Evolutionary conservation across 2,113 vertebrate genomes (phyloP).

Genomic region (Hippocampus comes): DNA sequence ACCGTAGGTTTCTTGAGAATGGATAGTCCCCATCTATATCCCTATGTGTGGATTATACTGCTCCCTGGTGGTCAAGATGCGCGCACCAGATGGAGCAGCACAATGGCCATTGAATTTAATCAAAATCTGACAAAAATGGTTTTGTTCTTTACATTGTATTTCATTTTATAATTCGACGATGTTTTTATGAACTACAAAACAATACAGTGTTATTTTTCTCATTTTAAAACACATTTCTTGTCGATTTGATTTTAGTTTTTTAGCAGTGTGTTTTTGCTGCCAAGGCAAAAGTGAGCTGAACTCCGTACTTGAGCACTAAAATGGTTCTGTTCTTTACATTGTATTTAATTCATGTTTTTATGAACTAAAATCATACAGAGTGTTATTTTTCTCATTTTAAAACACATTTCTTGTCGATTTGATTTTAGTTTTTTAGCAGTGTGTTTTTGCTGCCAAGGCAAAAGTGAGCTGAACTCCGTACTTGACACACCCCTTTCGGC

Average conservation of each 20-base stretch:
- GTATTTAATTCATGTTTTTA: background rate
- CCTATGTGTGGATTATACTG: too few species aligned
- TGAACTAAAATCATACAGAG: background rate
- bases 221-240: background rate
- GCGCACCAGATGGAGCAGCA: too few species aligned
- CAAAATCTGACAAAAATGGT: too few species aligned
- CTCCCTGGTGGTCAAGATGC: too few species aligned
- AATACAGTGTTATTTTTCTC: background rate
- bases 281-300: conserved; percentile 15
- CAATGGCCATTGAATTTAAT: too few species aligned
- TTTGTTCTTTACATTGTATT: too few species aligned
- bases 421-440: background rate
- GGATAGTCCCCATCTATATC: too few species aligned
- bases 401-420: background rate
- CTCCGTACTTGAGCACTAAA: conserved; percentile 6
- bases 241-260: background rate
- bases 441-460: conserved; percentile 23
- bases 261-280: conserved; percentile 17
- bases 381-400: background rate
- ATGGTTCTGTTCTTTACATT: too few species aligned
- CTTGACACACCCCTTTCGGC: conserved; percentile 8
- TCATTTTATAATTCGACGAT: background rate
- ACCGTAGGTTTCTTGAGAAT: too few species aligned
- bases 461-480: conserved; percentile 10
- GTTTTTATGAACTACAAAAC: background rate